Base-by-base conservation (phyloP, 2,113 vertebrate species). In the Eulemur rufifrons region DNA sequence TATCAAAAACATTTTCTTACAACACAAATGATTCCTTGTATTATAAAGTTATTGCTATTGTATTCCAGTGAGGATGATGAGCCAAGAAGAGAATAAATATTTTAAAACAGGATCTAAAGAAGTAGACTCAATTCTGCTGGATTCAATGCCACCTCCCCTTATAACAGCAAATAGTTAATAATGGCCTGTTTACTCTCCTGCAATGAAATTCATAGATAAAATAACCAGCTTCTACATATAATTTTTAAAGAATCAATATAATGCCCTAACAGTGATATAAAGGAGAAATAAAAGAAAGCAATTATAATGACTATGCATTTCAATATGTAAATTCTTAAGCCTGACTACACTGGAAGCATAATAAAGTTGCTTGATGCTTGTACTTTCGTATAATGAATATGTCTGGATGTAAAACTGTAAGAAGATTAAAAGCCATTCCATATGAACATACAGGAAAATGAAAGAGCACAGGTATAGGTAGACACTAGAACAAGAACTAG, bases 1-100 rank as follows among this genome's bases (percentile, higher is more conserved):
- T 85, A 66, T 74, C 74, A 63, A 68, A 94, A 94, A 68, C 74
- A 74, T 61, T 34, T 89, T 94, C 76, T 87, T 42, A 82, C 32
- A 56, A 95, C 84, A 64, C 69, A 89, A 77, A 68, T 81, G 71
- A 86, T 92, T 66, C 59, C 73, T 54, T n/a, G 47, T 59, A 56
- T 27, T n/a, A 21, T 3, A 34, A 81, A 50, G 5, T 50, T 39
- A 81, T 3, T 84, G 77, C 61, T 50, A 25, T 11, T 95, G 25
- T 66, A 45, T 69, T 63, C 63, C 66, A n/a, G 7, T 0, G 9
- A 81, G 68, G 7, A n/a, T 14, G 32, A 76, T 29, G 45, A 47
- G 18, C 81, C 66, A 59, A 63, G 32, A 59, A 56, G 71, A 66
- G 18, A 80, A 83, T 10, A 50, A 66, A 56, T 17, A 86, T 20